Percentiles rank a stretch among this genome's conserved stretches.
These are phyloP conservation scores for Auanema sp. DNA, from an alignment of 2,888 invertebrate genomes.

Conservation along the genomic window DNA sequence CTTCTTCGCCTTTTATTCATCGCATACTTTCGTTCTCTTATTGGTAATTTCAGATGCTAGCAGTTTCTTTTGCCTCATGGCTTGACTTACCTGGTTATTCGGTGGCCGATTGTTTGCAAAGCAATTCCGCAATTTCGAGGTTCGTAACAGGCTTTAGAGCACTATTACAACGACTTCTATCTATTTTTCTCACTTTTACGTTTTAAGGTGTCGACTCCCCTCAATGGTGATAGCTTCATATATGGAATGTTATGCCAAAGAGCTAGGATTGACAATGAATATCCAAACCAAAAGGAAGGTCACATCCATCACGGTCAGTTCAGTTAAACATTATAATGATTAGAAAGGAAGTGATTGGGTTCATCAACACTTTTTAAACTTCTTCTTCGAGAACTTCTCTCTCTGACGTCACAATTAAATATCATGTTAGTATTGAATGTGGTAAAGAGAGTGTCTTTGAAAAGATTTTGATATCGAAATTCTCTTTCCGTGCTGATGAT, in stretches of 20 bases:
- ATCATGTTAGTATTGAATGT: too few species aligned
- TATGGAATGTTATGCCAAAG: slow-evolving; percentile 47
- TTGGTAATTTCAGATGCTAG: slow-evolving; percentile 42
- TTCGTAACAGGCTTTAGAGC: background rate
- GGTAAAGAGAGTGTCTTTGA: too few species aligned
- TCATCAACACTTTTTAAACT: too few species aligned
- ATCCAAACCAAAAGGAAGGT: slow-evolving; percentile 44
- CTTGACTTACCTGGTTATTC: slow-evolving; percentile 56
- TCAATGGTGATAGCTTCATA: slow-evolving; percentile 46
- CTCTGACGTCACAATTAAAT: too few species aligned
- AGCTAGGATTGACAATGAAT: slow-evolving; percentile 38
- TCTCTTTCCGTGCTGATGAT: too few species aligned
- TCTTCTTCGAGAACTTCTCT: too few species aligned
- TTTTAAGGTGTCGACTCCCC: slow-evolving; percentile 37
- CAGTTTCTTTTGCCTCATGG: slow-evolving; percentile 55
- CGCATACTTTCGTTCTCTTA: background rate
- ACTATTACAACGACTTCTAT: background rate
- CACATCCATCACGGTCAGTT: slow-evolving; percentile 40
- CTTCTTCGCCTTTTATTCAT: background rate
- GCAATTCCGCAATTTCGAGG: slow-evolving; percentile 20
- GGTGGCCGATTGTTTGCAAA: slow-evolving; percentile 48
- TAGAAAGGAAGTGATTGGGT: too few species aligned
- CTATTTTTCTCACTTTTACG: background rate
- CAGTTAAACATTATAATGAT: slow-evolving; percentile 2
- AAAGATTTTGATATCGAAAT: too few species aligned